Conservation (phyloP, 2,113 vertebrate genomes). For the Sapayoa aenigma region DNA sequence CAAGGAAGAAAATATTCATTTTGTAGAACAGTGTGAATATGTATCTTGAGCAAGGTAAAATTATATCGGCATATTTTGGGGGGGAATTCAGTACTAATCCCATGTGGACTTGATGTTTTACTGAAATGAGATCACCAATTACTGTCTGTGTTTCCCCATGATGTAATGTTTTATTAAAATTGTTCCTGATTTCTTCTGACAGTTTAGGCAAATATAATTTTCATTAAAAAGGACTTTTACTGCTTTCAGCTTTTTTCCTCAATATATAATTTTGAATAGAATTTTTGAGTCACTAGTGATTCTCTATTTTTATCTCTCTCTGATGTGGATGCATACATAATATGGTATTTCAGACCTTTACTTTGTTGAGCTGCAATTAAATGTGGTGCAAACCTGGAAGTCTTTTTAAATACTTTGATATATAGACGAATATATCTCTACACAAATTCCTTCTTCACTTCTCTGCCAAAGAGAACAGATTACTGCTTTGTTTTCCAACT, state of each 20-base stretch:
- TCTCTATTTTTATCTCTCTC: neutral
- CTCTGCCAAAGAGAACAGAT: neutral
- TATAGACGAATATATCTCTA: neutral
- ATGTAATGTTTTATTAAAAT: slow-evolving; percentile 54
- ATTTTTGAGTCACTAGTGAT: neutral
- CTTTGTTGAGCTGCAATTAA: neutral
- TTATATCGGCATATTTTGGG: neutral
- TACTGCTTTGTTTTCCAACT: neutral
- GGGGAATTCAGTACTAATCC: slow-evolving; percentile 21
- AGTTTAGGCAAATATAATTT: slow-evolving; percentile 41
- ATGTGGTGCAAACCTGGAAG: neutral
- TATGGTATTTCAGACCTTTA: neutral
- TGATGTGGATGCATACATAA: neutral
- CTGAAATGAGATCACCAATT: slow-evolving; percentile 49
- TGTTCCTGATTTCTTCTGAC: slow-evolving; percentile 35
- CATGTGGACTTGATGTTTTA: slow-evolving; percentile 7
- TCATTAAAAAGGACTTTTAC: slow-evolving; percentile 10
- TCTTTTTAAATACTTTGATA: neutral
- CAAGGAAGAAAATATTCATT: neutral
- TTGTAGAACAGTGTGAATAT: neutral
- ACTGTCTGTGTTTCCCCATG: slow-evolving; percentile 21
- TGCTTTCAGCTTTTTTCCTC: neutral
- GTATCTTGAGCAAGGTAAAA: neutral
- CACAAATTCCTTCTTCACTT: neutral
- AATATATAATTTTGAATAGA: neutral